Evolutionary conservation across 2,797 vertebrate species (phyloP).

Genomic region (Enteromius fasciolatus): DNA sequence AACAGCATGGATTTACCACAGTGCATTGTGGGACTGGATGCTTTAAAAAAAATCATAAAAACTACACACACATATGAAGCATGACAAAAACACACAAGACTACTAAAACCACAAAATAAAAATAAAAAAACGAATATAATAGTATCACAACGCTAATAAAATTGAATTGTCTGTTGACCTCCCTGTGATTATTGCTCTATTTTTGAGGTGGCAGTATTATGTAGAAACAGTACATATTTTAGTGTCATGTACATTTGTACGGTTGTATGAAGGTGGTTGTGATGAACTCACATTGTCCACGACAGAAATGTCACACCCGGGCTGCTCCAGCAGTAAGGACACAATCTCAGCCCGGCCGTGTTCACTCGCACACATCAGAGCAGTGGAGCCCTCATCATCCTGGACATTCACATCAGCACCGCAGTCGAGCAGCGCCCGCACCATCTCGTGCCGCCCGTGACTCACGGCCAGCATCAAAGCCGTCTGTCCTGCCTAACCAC

Average conservation of each 20-base stretch:
- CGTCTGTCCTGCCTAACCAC: conserved; percentile 88
- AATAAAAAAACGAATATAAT: background rate
- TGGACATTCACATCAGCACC: conserved; percentile 88
- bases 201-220: too few relatives aligned
- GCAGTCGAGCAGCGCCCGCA: conserved; percentile 84
- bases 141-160: background rate
- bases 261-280: background rate
- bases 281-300: conserved; percentile 84
- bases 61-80: too few relatives aligned
- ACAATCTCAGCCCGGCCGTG: conserved; percentile 90
- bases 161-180: background rate
- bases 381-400: conserved; percentile 92
- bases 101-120: too few relatives aligned
- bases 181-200: background rate
- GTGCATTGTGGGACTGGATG: background rate
- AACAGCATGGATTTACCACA: background rate
- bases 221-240: background rate
- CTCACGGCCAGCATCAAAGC: conserved; percentile 94
- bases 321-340: conserved; percentile 87
- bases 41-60: too few relatives aligned
- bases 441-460: conserved; percentile 92
- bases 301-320: conserved; percentile 84
- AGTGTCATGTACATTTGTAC: background rate
- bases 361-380: conserved; percentile 95
- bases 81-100: too few relatives aligned